Conservation (phyloP, 2,888 invertebrate genomes). For the Trypoxylon attenuatum region DNA sequence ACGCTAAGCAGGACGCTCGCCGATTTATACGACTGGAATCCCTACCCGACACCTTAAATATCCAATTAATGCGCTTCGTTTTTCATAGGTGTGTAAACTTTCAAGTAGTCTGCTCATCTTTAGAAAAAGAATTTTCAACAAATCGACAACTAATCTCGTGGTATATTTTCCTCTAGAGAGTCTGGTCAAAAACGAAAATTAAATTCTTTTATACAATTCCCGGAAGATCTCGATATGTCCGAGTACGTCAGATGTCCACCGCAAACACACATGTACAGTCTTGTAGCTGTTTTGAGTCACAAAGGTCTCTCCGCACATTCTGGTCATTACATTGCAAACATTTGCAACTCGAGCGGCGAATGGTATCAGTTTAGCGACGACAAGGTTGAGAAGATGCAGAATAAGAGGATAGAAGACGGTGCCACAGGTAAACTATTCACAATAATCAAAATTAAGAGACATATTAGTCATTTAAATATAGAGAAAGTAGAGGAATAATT, state of each 20-base stretch:
- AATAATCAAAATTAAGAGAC: neutral
- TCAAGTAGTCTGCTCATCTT: neutral
- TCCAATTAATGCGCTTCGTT: constrained; percentile 79
- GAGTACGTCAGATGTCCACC: constrained; percentile 70
- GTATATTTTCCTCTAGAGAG: too few species aligned
- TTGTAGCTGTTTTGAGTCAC: constrained; percentile 81
- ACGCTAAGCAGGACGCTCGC: constrained; percentile 77
- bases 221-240: constrained; percentile 79
- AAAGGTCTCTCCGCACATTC: constrained; percentile 80
- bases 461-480: neutral
- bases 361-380: constrained; percentile 83
- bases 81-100: constrained; percentile 76
- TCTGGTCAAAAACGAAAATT: constrained; percentile 79
- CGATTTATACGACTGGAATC: constrained; percentile 76
- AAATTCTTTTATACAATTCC: constrained; percentile 78
- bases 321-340: constrained; percentile 80
- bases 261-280: constrained; percentile 75
- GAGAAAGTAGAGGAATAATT: neutral
- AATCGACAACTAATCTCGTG: too few species aligned
- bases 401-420: constrained; percentile 71
- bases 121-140: neutral
- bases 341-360: constrained; percentile 73
- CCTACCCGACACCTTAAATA: constrained; percentile 78
- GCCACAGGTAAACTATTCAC: constrained; percentile 59
- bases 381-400: constrained; percentile 74